These are phyloP conservation scores for Drosophila merina DNA, from an alignment of 2,888 invertebrate species.

Conservation along the genomic window DNA sequence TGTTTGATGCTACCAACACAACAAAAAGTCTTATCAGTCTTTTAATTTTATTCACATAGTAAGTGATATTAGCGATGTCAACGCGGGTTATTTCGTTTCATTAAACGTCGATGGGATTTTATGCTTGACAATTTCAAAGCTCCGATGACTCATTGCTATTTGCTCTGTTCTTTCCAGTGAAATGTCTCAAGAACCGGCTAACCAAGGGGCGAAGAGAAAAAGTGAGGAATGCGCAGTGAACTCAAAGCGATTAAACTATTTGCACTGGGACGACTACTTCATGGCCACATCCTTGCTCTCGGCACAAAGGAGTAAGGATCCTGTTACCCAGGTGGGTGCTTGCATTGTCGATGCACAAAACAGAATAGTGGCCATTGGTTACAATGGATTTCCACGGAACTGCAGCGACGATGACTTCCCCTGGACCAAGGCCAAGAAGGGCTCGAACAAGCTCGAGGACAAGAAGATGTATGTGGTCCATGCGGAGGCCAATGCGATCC, in stretches of 20 bases:
- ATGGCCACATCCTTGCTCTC: slow-evolving; percentile 96
- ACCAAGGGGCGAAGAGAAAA: neutral
- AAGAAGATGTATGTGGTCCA: slow-evolving; percentile 98
- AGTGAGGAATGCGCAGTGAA: neutral
- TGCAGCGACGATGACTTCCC: slow-evolving; percentile 95
- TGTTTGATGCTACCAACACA: slow-evolving; percentile 2
- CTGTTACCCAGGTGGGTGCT: slow-evolving; percentile 96
- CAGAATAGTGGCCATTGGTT: slow-evolving; percentile 96
- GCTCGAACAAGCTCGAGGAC: slow-evolving; percentile 85
- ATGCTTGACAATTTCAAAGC: neutral
- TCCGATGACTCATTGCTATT: neutral
- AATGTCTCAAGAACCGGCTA: slow-evolving; percentile 10
- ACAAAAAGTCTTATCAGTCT: neutral
- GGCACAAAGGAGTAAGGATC: slow-evolving; percentile 97
- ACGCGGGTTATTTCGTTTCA: neutral
- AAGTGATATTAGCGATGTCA: neutral
- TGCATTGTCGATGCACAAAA: slow-evolving; percentile 95
- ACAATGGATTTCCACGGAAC: slow-evolving; percentile 98
- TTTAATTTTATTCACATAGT: neutral
- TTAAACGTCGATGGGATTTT: neutral
- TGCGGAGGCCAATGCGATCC: slow-evolving; percentile 98
- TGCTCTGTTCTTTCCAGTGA: neutral
- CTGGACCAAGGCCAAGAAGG: slow-evolving; percentile 88
- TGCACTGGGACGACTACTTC: slow-evolving; percentile 97
- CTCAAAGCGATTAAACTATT: slow-evolving; percentile 87